Evolutionary conservation across 1,140 invertebrate species (phyloP).

Genomic region (Pinna nobilis): DNA sequence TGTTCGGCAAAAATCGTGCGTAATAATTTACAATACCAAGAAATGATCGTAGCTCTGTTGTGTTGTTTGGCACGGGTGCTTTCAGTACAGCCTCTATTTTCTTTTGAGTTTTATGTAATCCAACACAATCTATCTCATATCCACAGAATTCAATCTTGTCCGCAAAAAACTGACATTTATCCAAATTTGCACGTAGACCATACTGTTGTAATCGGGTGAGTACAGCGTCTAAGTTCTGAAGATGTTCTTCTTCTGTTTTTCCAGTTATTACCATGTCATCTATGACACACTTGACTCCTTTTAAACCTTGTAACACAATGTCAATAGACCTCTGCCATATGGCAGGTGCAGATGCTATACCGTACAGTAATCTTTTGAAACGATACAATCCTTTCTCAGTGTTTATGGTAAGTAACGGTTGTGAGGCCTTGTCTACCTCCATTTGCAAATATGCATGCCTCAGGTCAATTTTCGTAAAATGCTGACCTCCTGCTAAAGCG

Average conservation of each 20-base stretch:
- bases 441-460: constrained; percentile 47
- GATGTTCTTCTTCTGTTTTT: constrained; percentile 14
- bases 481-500: constrained; percentile 39
- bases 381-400: constrained; percentile 29
- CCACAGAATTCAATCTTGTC: constrained; percentile 46
- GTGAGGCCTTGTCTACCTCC: constrained; percentile 48
- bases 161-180: constrained; percentile 21
- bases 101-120: constrained; percentile 51
- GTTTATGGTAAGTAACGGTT: constrained; percentile 44
- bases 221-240: background rate
- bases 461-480: constrained; percentile 48
- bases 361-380: background rate
- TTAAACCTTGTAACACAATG: constrained; percentile 56
- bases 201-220: background rate
- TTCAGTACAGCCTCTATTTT: constrained; percentile 60
- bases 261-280: constrained; percentile 49
- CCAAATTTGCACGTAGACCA: constrained; percentile 1
- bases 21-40: constrained; percentile 64
- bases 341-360: constrained; percentile 69
- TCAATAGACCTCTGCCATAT: constrained; percentile 76
- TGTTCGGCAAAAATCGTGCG: constrained; percentile 52
- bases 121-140: constrained; percentile 58
- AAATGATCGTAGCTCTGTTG: constrained; percentile 38
- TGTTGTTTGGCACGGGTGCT: constrained; percentile 53
- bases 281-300: constrained; percentile 34